Conservation (phyloP, 2,888 invertebrate genomes). For the Athalia rosae region DNA sequence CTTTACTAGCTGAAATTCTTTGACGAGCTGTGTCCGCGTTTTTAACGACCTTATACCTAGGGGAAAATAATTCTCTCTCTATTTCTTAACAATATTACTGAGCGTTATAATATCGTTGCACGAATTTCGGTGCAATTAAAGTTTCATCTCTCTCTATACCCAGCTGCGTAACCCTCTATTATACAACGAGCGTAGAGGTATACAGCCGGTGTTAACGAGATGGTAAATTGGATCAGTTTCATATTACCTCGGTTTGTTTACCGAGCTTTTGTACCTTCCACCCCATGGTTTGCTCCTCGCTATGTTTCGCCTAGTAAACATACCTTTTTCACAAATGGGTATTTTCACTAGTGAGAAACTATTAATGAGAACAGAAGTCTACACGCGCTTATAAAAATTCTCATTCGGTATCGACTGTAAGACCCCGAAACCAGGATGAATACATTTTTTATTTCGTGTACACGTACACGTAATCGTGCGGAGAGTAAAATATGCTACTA, state of each 20-base stretch:
- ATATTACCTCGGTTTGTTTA: slow-evolving; percentile 18
- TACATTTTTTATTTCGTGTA: too few species aligned
- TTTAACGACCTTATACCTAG: not conserved
- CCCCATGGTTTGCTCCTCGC: not conserved
- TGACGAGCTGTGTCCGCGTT: too few species aligned
- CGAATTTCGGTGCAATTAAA: slow-evolving; percentile 21
- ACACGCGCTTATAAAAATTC: too few species aligned
- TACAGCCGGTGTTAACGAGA: slow-evolving; percentile 20
- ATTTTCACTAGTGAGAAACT: not conserved
- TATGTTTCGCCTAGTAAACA: not conserved
- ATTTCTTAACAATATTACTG: too few species aligned
- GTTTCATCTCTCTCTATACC: not conserved
- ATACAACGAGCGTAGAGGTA: not conserved
- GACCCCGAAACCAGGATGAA: not conserved
- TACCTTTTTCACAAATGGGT: not conserved
- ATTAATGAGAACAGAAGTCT: too few species aligned
- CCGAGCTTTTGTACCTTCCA: slow-evolving; percentile 5
- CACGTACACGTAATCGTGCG: too few species aligned
- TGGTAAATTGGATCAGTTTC: slow-evolving; percentile 34
- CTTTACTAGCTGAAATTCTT: too few species aligned
- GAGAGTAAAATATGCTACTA: not conserved
- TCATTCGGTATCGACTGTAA: not conserved
- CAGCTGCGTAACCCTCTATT: too few species aligned
- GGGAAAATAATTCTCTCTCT: not conserved
- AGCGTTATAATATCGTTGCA: not conserved